These are phyloP conservation scores for Pammene aurita DNA, from an alignment of 2,888 invertebrate species.

Conservation along the genomic window DNA sequence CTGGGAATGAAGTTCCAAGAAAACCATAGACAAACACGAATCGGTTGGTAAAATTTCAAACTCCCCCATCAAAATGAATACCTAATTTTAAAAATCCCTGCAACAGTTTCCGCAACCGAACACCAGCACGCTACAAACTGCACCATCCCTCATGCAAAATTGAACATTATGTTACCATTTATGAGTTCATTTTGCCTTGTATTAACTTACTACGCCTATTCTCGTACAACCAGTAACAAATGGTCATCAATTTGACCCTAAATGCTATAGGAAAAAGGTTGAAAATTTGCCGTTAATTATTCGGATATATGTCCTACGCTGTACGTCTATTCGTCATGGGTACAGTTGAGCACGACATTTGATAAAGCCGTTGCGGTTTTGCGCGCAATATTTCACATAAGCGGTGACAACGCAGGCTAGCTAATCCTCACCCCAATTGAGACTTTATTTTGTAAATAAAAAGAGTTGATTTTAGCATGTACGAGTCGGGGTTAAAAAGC, in stretches of 20 bases:
- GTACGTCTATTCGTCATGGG: constrained; percentile 48
- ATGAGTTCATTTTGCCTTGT: constrained; percentile 15
- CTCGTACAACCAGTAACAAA: neutral
- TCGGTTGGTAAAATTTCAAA: neutral
- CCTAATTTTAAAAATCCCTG: constrained; percentile 8
- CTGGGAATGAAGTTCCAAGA: no score
- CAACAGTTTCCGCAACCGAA: constrained; percentile 2
- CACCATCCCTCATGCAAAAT: constrained; percentile 14
- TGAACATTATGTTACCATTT: constrained; percentile 11
- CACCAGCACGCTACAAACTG: constrained; percentile 15
- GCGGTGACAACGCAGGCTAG: constrained; percentile 26
- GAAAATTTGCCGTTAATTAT: neutral
- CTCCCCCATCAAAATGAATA: neutral
- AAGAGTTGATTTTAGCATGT: constrained; percentile 25
- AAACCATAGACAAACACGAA: no score
- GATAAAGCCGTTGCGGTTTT: constrained; percentile 50
- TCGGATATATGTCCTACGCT: constrained; percentile 16
- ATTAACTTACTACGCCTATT: constrained; percentile 7
- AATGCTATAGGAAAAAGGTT: neutral
- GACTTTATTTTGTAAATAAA: neutral
- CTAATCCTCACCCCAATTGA: constrained; percentile 24
- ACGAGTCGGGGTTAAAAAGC: constrained; percentile 50
- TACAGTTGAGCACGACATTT: constrained; percentile 48
- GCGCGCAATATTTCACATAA: constrained; percentile 49
- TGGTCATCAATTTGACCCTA: neutral